Conservation (phyloP, 2,888 invertebrate species). For the Brachycybe producta region DNA sequence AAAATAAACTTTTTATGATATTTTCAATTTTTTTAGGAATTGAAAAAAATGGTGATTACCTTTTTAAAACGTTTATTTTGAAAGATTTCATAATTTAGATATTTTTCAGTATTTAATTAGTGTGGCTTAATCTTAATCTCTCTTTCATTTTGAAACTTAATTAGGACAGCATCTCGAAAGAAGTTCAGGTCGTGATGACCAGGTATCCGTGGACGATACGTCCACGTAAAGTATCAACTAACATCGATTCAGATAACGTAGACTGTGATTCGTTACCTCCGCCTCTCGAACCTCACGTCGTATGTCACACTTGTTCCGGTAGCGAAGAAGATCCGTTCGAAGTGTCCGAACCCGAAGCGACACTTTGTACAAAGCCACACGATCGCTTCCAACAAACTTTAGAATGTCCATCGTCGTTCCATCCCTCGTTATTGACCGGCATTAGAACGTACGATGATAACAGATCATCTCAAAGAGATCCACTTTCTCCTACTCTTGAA, state of each 20-base stretch:
- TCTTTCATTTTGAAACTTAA: slow-evolving; percentile 23
- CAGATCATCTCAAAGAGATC: slow-evolving; percentile 11
- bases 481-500: slow-evolving; percentile 19
- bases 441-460: background rate
- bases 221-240: slow-evolving; percentile 49
- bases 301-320: too few relatives aligned
- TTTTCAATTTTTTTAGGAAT: too few relatives aligned
- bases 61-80: slow-evolving; percentile 27
- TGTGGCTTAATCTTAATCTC: slow-evolving; percentile 15
- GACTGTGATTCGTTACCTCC: slow-evolving; percentile 41
- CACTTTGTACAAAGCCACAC: background rate
- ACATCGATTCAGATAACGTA: slow-evolving; percentile 43
- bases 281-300: slow-evolving; percentile 41
- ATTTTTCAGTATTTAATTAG: too few relatives aligned
- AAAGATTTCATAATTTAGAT: slow-evolving; percentile 8
- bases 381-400: background rate
- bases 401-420: too few relatives aligned
- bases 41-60: too few relatives aligned
- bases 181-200: slow-evolving; percentile 55
- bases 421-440: too few relatives aligned
- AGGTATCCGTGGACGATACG: slow-evolving; percentile 59
- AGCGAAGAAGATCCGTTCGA: too few relatives aligned
- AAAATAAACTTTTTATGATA: too few relatives aligned
- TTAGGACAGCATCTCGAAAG: slow-evolving; percentile 56
- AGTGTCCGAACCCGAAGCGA: background rate